Evolutionary conservation across 1,140 invertebrate genomes (phyloP).

Genomic region (Musca domestica): DNA sequence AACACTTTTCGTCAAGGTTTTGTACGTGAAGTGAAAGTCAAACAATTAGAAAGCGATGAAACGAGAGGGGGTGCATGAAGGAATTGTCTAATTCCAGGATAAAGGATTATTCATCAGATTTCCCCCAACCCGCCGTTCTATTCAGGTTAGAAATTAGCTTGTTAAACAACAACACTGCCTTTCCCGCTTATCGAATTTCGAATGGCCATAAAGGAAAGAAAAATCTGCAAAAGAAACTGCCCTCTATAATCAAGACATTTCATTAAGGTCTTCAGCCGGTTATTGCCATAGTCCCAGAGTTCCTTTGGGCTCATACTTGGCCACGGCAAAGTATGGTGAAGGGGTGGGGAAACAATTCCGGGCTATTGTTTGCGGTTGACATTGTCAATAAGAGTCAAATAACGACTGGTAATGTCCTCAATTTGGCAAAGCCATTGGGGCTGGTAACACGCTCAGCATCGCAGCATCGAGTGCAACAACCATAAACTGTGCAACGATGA

Average conservation of each 20-base stretch:
- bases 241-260: not conserved
- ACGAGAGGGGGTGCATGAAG: too few species aligned
- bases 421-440: too few species aligned
- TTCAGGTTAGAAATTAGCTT: too few species aligned
- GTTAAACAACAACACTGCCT: not conserved
- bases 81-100: too few species aligned
- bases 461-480: too few species aligned
- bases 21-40: too few species aligned
- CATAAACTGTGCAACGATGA: too few species aligned
- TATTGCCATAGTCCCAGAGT: not conserved
- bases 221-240: not conserved
- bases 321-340: not conserved
- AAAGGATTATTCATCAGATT: too few species aligned
- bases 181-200: not conserved
- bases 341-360: not conserved
- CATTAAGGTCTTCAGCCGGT: not conserved
- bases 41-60: too few species aligned
- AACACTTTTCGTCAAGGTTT: too few species aligned
- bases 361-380: not conserved
- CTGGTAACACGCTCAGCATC: too few species aligned
- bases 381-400: slow-evolving; percentile 8
- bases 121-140: too few species aligned
- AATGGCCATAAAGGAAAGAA: not conserved
- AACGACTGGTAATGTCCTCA: not conserved
- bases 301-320: not conserved